A percentile compares a stretch with the other conserved stretches of the same genome.
Evolutionary conservation across 2,888 invertebrate genomes (phyloP).

Genomic region (Drosophila picticornis): DNA sequence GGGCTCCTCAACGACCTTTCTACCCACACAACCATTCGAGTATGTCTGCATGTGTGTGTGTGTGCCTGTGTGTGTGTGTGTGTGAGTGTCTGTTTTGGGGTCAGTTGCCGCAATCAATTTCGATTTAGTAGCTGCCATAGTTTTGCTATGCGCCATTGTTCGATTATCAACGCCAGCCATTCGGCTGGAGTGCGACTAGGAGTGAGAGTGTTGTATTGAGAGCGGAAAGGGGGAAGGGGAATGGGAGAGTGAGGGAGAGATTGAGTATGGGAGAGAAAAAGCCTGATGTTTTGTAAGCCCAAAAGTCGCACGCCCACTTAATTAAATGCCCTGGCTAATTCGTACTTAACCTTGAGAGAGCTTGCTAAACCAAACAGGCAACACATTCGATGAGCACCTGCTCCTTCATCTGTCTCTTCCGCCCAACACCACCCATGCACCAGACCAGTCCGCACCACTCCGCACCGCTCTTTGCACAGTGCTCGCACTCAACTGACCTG

Average conservation of each 20-base stretch:
- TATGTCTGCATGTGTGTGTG: background rate
- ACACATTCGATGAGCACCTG: slow-evolving; percentile 26
- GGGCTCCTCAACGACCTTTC: background rate
- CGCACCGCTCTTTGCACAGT: too few relatives aligned
- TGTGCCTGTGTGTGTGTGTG: slow-evolving; percentile 15
- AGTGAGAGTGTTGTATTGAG: background rate
- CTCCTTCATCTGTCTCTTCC: background rate
- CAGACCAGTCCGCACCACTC: background rate
- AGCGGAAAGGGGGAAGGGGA: background rate
- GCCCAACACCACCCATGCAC: background rate
- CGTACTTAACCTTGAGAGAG: slow-evolving; percentile 62
- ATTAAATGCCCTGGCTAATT: slow-evolving; percentile 71
- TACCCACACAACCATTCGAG: background rate
- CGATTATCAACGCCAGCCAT: slow-evolving; percentile 66
- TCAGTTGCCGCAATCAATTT: slow-evolving; percentile 77
- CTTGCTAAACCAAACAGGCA: slow-evolving; percentile 6
- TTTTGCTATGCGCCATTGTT: slow-evolving; percentile 58
- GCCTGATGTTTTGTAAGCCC: slow-evolving; percentile 30
- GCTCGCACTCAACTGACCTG: slow-evolving; percentile 36
- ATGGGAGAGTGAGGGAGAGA: background rate
- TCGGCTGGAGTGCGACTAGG: background rate
- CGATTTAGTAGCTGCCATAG: slow-evolving; percentile 68
- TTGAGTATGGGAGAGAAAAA: background rate
- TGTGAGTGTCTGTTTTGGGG: slow-evolving; percentile 26
- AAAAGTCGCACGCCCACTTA: slow-evolving; percentile 71